Evolutionary conservation across 2,888 invertebrate genomes (phyloP).

Genomic region (Brachycybe producta): DNA sequence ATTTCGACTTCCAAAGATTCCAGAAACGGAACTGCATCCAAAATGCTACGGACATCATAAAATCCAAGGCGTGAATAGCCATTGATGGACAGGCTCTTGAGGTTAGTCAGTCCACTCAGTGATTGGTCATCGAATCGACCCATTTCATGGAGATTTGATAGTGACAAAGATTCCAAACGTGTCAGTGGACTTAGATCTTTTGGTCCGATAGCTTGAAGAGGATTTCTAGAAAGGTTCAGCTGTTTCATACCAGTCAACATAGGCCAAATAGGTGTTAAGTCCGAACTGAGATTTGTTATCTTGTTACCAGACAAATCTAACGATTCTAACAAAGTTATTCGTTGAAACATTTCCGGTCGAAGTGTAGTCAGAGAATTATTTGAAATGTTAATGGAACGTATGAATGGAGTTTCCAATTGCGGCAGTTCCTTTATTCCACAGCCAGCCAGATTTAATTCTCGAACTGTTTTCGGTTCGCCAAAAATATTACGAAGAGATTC

Average conservation of each 20-base stretch:
- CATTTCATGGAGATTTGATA: constrained; percentile 53
- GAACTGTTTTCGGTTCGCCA: constrained; percentile 73
- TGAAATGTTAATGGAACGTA: constrained; percentile 63
- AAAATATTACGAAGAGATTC: constrained; percentile 61
- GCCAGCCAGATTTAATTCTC: constrained; percentile 61
- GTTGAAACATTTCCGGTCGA: constrained; percentile 53
- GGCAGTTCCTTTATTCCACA: constrained; percentile 49
- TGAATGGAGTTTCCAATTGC: constrained; percentile 60
- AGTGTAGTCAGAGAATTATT: constrained; percentile 55
- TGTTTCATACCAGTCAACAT: constrained; percentile 54
- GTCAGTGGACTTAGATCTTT: constrained; percentile 60
- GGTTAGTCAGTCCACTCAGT: constrained; percentile 55
- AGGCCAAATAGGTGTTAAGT: constrained; percentile 53
- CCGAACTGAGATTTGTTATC: constrained; percentile 27
- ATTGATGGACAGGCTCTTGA: constrained; percentile 55
- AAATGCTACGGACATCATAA: constrained; percentile 62
- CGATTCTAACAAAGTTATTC: constrained; percentile 62
- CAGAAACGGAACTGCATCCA: constrained; percentile 58
- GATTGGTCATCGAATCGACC: constrained; percentile 68
- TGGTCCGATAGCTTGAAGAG: constrained; percentile 60
- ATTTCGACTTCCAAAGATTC: constrained; percentile 71
- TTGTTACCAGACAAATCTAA: constrained; percentile 64
- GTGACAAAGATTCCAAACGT: constrained; percentile 45
- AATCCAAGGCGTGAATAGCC: constrained; percentile 61
- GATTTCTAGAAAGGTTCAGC: constrained; percentile 70